phyloP scores from a whole-genome alignment of 1,140 invertebrate species.

The Saccostrea glomerata region DNA sequence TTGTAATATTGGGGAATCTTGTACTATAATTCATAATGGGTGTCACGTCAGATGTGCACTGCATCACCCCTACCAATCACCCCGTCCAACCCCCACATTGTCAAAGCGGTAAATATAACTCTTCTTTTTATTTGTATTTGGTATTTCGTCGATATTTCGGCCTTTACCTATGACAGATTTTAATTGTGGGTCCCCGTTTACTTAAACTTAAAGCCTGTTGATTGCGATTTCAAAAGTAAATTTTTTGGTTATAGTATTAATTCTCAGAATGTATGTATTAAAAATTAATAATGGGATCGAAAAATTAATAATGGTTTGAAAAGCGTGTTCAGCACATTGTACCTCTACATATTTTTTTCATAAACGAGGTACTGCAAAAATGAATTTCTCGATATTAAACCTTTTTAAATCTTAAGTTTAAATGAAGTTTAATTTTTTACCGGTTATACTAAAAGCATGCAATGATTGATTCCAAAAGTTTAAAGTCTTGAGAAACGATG shows the following conservation, averaged over 20 bases:
- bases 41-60: background rate
- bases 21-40: background rate
- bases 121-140: slow-evolving; percentile 1
- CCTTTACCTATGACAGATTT: background rate
- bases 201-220: slow-evolving; percentile 15
- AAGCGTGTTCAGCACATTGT: background rate
- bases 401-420: too few species aligned
- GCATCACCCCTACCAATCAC: background rate
- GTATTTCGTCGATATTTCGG: slow-evolving; percentile 15
- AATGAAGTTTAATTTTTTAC: too few species aligned
- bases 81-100: background rate
- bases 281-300: background rate
- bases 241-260: background rate
- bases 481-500: background rate
- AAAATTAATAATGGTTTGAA: background rate
- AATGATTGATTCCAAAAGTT: background rate
- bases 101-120: background rate
- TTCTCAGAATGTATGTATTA: background rate
- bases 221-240: slow-evolving; percentile 24
- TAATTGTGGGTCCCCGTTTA: background rate
- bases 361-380: background rate
- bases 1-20: slow-evolving; percentile 9
- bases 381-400: too few species aligned
- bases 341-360: background rate
- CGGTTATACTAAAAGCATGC: too few species aligned